Conservation (phyloP, 53 echinoderm and acorn worm species). For the Echinarachnius parma region DNA sequence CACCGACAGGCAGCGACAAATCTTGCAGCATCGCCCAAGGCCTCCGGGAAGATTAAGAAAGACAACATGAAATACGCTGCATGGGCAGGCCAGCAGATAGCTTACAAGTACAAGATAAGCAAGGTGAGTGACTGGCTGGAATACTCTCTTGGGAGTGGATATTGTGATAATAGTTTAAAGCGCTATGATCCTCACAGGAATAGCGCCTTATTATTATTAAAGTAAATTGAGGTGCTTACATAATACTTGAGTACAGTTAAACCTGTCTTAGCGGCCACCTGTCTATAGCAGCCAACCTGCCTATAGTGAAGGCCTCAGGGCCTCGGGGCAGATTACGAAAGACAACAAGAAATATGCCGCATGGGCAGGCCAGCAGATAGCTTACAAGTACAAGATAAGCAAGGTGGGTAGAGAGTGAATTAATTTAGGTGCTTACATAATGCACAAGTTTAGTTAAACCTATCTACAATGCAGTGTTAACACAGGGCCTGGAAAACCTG, state of each 20-base stretch:
- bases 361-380: conserved; percentile 86
- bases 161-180: too few relatives aligned
- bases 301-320: too few relatives aligned
- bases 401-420: conserved; percentile 45
- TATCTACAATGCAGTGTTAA: background rate
- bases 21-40: conserved; percentile 73
- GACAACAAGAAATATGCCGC: conserved; percentile 89
- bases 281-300: too few relatives aligned
- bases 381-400: conserved; percentile 83
- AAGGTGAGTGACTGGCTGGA: conserved; percentile 48
- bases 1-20: conserved; percentile 76
- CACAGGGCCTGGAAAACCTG: background rate
- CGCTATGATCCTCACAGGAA: too few relatives aligned
- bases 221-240: background rate
- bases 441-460: background rate
- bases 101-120: conserved; percentile 83
- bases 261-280: too few relatives aligned
- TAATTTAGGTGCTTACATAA: background rate
- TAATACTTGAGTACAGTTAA: too few relatives aligned
- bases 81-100: conserved; percentile 86
- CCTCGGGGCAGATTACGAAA: conserved; percentile 64
- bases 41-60: conserved; percentile 66
- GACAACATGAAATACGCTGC: conserved; percentile 89
- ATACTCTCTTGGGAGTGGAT: too few relatives aligned
- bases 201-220: background rate